phyloP scores from a whole-genome alignment of 2,888 invertebrate genomes.

The Clivina fossor region DNA sequence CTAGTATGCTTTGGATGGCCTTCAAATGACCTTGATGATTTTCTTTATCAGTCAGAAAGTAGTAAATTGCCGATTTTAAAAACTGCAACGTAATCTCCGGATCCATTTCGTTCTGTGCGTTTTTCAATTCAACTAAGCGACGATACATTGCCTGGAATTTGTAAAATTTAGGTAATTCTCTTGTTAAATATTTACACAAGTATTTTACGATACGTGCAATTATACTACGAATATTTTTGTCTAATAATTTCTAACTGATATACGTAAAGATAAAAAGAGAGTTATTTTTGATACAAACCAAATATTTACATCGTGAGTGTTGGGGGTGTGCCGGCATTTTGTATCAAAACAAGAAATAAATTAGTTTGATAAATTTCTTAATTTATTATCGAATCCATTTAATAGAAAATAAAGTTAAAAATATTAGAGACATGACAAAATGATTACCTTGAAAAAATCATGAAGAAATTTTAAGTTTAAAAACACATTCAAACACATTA shows the following conservation, averaged over 20 bases:
- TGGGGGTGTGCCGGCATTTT: constrained; percentile 13
- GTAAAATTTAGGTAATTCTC: neutral
- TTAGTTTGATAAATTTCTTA: too few relatives aligned
- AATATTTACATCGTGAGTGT: constrained; percentile 25
- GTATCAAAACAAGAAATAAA: constrained; percentile 14
- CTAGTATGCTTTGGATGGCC: constrained; percentile 89
- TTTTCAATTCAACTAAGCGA: constrained; percentile 76
- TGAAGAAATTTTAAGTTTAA: neutral
- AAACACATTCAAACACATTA: neutral
- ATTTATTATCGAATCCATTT: too few relatives aligned
- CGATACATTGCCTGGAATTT: constrained; percentile 80
- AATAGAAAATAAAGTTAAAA: neutral
- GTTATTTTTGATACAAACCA: constrained; percentile 24
- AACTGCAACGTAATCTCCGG: constrained; percentile 92
- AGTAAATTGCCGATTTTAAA: constrained; percentile 89
- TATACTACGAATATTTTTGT: neutral
- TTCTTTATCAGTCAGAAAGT: constrained; percentile 87
- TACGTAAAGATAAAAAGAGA: neutral
- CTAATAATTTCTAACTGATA: neutral
- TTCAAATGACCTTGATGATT: constrained; percentile 85
- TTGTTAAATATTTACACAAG: neutral
- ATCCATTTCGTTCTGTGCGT: constrained; percentile 72
- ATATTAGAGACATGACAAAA: neutral
- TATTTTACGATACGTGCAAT: constrained; percentile 4
- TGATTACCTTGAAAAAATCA: neutral